phyloP scores from a whole-genome alignment of 2,888 invertebrate species.

The Cantharis nigra region DNA sequence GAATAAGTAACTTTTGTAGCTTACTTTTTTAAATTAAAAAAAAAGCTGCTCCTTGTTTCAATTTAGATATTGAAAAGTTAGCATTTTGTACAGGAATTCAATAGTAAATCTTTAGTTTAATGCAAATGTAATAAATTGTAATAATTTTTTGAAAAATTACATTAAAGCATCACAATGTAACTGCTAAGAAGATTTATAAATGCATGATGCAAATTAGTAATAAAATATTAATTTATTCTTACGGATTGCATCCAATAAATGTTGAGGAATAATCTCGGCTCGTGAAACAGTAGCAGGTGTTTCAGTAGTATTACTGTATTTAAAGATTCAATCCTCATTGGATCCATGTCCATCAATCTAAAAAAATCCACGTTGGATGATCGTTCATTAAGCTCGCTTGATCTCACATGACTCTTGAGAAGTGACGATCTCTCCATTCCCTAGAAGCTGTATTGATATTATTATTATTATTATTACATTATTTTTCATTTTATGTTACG shows the following conservation, averaged over 20 bases:
- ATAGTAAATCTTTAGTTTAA: not conserved
- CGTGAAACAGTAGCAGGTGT: conserved; percentile 97
- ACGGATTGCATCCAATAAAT: conserved; percentile 95
- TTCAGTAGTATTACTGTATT: conserved; percentile 95
- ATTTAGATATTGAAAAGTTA: not conserved
- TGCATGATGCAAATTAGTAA: not conserved
- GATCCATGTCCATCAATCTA: conserved; percentile 95
- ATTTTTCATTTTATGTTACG: conserved; percentile 89
- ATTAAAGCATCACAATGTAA: not conserved
- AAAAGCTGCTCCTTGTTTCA: no score
- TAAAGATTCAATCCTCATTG: conserved; percentile 97
- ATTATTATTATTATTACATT: conserved; percentile 91
- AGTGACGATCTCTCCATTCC: conserved; percentile 96
- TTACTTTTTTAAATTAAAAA: no score
- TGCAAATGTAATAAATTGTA: not conserved
- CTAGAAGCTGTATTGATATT: conserved; percentile 83
- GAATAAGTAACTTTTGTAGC: no score
- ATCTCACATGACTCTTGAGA: conserved; percentile 95
- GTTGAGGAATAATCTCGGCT: conserved; percentile 95
- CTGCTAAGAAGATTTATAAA: not conserved
- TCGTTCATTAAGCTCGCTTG: conserved; percentile 87
- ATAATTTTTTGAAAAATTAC: not conserved
- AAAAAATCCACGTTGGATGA: conserved; percentile 92
- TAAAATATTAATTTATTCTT: conserved; percentile 51
- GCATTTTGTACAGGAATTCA: not conserved